Base-by-base conservation (phyloP, 2,888 invertebrate genomes). In the Malthinus seriepunctatus region DNA sequence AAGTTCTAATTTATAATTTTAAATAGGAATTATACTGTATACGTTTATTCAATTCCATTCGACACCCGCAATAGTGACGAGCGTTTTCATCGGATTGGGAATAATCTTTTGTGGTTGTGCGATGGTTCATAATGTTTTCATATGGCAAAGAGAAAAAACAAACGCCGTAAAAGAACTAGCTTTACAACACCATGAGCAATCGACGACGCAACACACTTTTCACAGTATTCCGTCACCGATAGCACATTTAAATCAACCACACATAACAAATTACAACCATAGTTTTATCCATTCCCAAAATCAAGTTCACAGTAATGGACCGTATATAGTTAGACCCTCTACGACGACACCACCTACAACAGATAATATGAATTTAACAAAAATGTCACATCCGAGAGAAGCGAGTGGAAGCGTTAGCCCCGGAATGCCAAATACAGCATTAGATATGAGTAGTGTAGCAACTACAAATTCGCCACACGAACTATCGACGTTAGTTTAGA, bases 51-150 rank as follows among this genome's bases (percentile, higher is more conserved):
- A 94, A 74, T 93, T 95, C 80, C 91, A 93, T 71, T 92, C 94
- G 12, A 93, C 93, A 10, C 92, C 95, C 7, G 95, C 95, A 14
- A 92, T 95, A 68, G 90, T 94, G 52, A 93, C 94, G 10, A 93
- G 93, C 67, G 88, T 92, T 1, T 88, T 95, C 73, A 91, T 95
- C 63, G 93, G 94, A n/a, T 83, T 93, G 11, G 95, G 95, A 1
- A 92, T 95, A 61, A 85, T 95, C 38, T 95, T 95, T 80, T 94
- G 95, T 76, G 92, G 95, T 67, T 91, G 92, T 71, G 93, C 95
- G 14, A 92, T 95, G 88, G 92, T 95, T 11, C 95, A 96, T 81
- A 95, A 95, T 79, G 93, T 93, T 9, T 95, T 94, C 78, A 89
- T 95, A 47, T 96, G 95, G 95, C 93, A 95, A 79, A 89, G 88